Conservation (phyloP, 1,140 invertebrate species). For the Tetramorium parvispinum region DNA sequence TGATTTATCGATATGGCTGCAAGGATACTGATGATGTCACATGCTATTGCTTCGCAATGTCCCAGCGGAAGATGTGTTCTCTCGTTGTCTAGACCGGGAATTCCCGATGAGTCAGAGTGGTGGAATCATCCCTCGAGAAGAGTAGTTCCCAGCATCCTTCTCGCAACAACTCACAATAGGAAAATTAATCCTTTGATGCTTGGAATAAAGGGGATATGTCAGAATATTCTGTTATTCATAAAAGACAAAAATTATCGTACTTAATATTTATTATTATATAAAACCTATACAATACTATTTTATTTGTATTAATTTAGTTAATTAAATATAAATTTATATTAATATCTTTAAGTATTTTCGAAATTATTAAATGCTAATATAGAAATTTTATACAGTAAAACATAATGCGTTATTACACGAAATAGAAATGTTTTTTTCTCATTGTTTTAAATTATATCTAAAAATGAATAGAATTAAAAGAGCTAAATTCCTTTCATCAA, state of each 20-base stretch:
- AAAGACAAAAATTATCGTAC: background rate
- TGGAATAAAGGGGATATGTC: background rate
- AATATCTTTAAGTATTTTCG: background rate
- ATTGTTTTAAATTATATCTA: slow-evolving; percentile 8
- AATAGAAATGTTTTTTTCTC: background rate
- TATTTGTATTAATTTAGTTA: background rate
- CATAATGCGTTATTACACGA: background rate
- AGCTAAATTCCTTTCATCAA: background rate
- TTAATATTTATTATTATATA: background rate
- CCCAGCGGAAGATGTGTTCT: slow-evolving; percentile 44
- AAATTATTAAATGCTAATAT: background rate
- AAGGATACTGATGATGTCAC: slow-evolving; percentile 37
- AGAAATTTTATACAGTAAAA: background rate
- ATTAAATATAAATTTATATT: background rate
- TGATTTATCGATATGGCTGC: slow-evolving; percentile 39
- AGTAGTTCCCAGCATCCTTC: background rate
- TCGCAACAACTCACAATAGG: background rate
- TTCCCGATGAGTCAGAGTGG: slow-evolving; percentile 53
- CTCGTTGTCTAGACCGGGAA: slow-evolving; percentile 36
- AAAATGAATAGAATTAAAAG: background rate
- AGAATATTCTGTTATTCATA: background rate
- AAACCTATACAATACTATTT: background rate
- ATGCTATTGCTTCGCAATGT: slow-evolving; percentile 15
- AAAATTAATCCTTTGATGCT: slow-evolving; percentile 35
- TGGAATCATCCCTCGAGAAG: slow-evolving; percentile 56